phyloP scores from a whole-genome alignment of 2,113 vertebrate species.

The Eonycteris spelaea region DNA sequence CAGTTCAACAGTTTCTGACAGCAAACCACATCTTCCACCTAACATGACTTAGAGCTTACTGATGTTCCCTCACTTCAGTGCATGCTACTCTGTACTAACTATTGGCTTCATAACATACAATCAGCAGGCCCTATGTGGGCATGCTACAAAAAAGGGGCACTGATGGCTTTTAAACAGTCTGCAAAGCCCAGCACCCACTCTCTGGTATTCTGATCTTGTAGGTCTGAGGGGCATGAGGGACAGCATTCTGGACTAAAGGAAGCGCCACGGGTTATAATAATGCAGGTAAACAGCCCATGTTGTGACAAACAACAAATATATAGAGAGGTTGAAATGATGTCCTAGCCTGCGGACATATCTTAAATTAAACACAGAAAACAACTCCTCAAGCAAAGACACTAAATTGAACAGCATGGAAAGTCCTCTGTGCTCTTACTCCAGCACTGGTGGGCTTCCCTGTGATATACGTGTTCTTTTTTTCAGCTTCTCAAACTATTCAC shows the following conservation, averaged over 20 bases:
- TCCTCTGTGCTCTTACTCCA: background rate
- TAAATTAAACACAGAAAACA: constrained; percentile 1
- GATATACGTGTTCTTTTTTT: background rate
- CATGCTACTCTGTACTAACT: background rate
- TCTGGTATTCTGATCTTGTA: background rate
- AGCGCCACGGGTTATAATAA: background rate
- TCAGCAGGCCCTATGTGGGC: background rate
- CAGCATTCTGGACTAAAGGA: background rate
- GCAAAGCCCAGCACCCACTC: background rate
- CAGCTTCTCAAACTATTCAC: background rate
- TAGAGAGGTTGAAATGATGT: background rate
- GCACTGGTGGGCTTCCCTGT: background rate
- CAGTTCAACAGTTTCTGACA: background rate
- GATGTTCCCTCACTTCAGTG: background rate
- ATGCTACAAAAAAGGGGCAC: background rate
- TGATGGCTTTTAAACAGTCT: background rate
- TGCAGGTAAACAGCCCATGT: background rate
- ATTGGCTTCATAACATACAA: background rate
- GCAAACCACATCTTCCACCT: background rate
- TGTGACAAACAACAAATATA: background rate
- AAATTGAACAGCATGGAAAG: background rate
- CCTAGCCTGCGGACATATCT: background rate
- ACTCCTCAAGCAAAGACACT: background rate
- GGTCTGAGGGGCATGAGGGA: rapidly evolving
- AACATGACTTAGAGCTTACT: background rate